Evolutionary conservation across 2,113 vertebrate species (phyloP), one percentile per base, ranked within the genome.

Genomic region (Sisor rabdophorus): DNA sequence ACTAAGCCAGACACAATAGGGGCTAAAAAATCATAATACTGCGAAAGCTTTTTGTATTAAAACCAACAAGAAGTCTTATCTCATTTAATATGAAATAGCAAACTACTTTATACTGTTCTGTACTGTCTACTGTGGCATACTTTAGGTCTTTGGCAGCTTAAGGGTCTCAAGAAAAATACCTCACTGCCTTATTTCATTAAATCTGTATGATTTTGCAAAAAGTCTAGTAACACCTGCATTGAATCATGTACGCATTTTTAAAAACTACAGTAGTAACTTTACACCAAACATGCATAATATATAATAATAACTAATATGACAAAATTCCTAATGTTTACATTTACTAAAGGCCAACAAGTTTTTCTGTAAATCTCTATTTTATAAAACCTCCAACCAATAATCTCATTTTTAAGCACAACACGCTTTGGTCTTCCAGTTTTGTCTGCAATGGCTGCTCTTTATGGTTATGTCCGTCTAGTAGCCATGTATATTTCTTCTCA

Each of bases 381-480:
- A n/a, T 53, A 0, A 44, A 63, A 53, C 28, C 22, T 64, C 7
- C 65, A n/a, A 56, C 19, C 30, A 56, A 44, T 77, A 63, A 61
- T 12, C 17, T 48, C 2, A 53, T 53, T 71, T 16, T 32, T 55
- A 19, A 56, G 30, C 40, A 52, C 8, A 20, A 16, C 22, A 71
- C 52, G 64, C 82, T 80, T 79, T 82, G 86, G 91, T 93, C 93
- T 95, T 95, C 91, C 90, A 87, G 78, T 76, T 71, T 87, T 79
- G 83, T 89, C 87, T 89, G 79, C 83, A 86, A 90, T 91, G 89
- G 89, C 89, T 86, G 87, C 65, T 44, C 81, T 82, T 86, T 80
- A 89, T 81, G 88, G 85, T 71, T 70, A 79, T 85, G 91, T 92
- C 94, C 93, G 95, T 95, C 94, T 91, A 91, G 91, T 88, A 86